Percentiles rank a stretch among this genome's conserved stretches.
phyloP scores from a whole-genome alignment of 1,140 invertebrate species.

The Oncopodura yosiiana region DNA sequence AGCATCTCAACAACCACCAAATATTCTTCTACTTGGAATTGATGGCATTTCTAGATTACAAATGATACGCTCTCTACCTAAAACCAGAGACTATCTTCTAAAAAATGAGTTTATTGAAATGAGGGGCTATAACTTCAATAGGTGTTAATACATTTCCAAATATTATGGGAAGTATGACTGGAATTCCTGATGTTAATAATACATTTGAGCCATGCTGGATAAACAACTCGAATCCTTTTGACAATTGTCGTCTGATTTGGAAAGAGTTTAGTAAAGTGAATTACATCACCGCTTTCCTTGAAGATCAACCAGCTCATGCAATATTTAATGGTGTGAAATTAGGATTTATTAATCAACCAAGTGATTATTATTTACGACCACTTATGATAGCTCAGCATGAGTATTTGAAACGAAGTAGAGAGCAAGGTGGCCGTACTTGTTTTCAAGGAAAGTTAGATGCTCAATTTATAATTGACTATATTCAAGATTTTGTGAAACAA shows the following conservation, averaged over 20 bases:
- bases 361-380: slow-evolving; percentile 20
- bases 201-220: too few relatives aligned
- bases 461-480: not conserved
- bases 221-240: too few relatives aligned
- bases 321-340: slow-evolving; percentile 38
- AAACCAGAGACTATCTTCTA: slow-evolving; percentile 39
- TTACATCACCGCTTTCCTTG: too few relatives aligned
- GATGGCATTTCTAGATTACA: slow-evolving; percentile 47
- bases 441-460: not conserved
- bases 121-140: slow-evolving; percentile 32
- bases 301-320: slow-evolving; percentile 39
- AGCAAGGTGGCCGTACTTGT: not conserved
- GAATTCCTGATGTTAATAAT: slow-evolving; percentile 15
- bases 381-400: slow-evolving; percentile 8
- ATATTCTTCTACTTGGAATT: slow-evolving; percentile 44
- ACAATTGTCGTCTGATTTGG: too few relatives aligned
- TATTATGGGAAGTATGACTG: slow-evolving; percentile 36
- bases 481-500: not conserved
- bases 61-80: slow-evolving; percentile 44
- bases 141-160: slow-evolving; percentile 42
- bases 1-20: slow-evolving; percentile 23
- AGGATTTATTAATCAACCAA: slow-evolving; percentile 8
- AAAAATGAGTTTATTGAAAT: slow-evolving; percentile 31
- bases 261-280: too few relatives aligned
- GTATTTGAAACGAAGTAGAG: not conserved